A percentile compares a stretch with the other conserved stretches of the same genome.
Conservation (phyloP, 2,797 vertebrate species). For the Notolepis coatsorum region DNA sequence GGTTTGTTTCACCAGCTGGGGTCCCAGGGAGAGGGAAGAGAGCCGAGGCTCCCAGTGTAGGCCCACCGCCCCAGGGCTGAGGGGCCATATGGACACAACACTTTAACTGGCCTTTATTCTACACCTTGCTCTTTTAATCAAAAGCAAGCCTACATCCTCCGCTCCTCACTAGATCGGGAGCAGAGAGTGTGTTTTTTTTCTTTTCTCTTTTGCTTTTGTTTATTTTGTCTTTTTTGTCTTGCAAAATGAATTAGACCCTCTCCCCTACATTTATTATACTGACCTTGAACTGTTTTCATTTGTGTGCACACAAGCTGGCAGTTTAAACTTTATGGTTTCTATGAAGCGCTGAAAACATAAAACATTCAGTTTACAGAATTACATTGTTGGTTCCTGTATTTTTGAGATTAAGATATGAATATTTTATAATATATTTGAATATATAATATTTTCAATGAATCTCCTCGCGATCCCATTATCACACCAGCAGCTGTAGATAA, state of each 20-base stretch:
- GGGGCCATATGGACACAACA: conserved; percentile 95
- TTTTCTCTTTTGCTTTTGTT: conserved; percentile 40
- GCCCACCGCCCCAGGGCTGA: conserved; percentile 90
- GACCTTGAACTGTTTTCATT: conserved; percentile 47
- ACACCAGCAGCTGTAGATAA: conserved; percentile 46
- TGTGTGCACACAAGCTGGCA: conserved; percentile 37
- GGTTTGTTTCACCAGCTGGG: conserved; percentile 98
- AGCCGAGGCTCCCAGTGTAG: conserved; percentile 88
- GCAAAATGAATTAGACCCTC: conserved; percentile 42
- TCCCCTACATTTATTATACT: conserved; percentile 33
- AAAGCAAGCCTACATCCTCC: conserved; percentile 81
- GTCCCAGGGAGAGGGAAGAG: conserved; percentile 92
- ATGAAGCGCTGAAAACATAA: conserved; percentile 26
- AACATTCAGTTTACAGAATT: background rate
- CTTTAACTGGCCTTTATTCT: conserved; percentile 84
- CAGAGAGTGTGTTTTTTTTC: conserved; percentile 14
- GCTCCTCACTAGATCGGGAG: conserved; percentile 66
- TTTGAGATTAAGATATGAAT: conserved; percentile 52
- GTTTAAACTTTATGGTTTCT: conserved; percentile 37
- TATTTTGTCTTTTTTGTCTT: conserved; percentile 52
- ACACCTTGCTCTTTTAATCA: conserved; percentile 87
- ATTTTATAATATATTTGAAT: no score
- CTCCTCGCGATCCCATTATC: conserved; percentile 24
- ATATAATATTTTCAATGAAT: no score
- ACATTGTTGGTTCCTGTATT: conserved; percentile 38